A percentile compares a stretch with the other conserved stretches of the same genome.
Evolutionary conservation across 2,888 invertebrate species (phyloP).

Genomic region (Pandemis corylana): DNA sequence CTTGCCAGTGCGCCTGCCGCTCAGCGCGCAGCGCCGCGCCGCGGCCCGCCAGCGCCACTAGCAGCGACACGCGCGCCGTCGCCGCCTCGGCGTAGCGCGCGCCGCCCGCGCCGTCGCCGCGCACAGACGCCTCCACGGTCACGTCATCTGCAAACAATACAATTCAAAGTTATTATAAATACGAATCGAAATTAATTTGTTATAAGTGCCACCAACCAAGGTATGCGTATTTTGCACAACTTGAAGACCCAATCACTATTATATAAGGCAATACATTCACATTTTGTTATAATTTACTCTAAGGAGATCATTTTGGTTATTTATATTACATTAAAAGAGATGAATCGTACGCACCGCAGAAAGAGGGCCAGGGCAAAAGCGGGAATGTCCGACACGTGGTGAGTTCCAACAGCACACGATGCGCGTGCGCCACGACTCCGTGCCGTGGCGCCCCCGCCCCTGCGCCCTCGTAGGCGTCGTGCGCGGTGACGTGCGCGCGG

Average conservation of each 20-base stretch:
- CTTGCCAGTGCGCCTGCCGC: not conserved
- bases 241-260: no score
- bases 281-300: no score
- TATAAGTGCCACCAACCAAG: not conserved
- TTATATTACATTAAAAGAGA: not conserved
- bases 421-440: constrained; percentile 1
- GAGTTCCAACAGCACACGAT: not conserved
- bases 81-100: constrained; percentile 3
- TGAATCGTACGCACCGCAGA: not conserved
- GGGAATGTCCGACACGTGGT: constrained; percentile 5
- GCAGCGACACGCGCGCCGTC: not conserved
- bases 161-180: no score
- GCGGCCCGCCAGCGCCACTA: not conserved
- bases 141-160: not conserved
- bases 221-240: no score
- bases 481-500: constrained; percentile 21
- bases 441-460: constrained; percentile 2
- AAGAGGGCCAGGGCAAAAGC: constrained; percentile 9
- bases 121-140: not conserved
- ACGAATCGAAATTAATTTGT: no score
- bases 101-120: constrained; percentile 4
- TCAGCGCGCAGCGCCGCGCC: constrained; percentile 1
- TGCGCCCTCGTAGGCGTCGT: not conserved
- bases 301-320: no score
- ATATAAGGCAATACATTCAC: no score